Percentiles rank a stretch among this genome's conserved stretches.
phyloP scores from a whole-genome alignment of 1,140 invertebrate genomes.

The Orius laevigatus region DNA sequence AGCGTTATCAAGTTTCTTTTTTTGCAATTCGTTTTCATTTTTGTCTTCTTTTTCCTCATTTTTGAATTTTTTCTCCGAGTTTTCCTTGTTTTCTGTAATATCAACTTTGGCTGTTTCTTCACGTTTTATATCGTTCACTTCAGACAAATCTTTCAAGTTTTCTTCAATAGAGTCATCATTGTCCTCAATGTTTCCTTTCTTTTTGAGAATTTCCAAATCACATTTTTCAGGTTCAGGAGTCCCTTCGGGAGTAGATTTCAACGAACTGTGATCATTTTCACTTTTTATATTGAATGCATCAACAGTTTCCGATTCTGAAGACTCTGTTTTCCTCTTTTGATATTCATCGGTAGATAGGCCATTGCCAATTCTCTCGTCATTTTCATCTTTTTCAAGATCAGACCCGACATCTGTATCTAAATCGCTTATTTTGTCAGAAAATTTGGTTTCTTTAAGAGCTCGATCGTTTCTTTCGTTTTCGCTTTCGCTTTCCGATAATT shows the following conservation, averaged over 20 bases:
- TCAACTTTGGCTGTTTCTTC: slow-evolving; percentile 5
- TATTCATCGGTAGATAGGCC: not conserved
- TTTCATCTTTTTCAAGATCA: slow-evolving; percentile 14
- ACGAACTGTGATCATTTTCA: not conserved
- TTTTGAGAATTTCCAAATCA: slow-evolving; percentile 12
- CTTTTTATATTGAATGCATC: too few relatives aligned
- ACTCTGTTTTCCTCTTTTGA: too few relatives aligned
- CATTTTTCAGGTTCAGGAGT: not conserved
- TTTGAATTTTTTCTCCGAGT: not conserved
- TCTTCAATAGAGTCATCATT: slow-evolving; percentile 37
- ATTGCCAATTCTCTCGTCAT: slow-evolving; percentile 1
- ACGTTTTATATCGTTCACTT: slow-evolving; percentile 14
- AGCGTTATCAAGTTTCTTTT: not conserved
- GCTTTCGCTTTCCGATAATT: slow-evolving; percentile 6
- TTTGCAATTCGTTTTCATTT: not conserved
- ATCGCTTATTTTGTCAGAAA: not conserved
- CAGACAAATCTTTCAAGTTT: not conserved
- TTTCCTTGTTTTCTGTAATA: slow-evolving; percentile 9
- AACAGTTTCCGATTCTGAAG: too few relatives aligned
- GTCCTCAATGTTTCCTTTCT: slow-evolving; percentile 22
- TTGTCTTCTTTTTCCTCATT: not conserved
- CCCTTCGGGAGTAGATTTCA: not conserved
- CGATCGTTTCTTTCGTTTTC: slow-evolving; percentile 8
- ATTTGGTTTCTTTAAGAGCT: not conserved
- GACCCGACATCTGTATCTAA: not conserved